phyloP scores from a whole-genome alignment of 1,140 invertebrate species.

The Orius insidiosus region DNA sequence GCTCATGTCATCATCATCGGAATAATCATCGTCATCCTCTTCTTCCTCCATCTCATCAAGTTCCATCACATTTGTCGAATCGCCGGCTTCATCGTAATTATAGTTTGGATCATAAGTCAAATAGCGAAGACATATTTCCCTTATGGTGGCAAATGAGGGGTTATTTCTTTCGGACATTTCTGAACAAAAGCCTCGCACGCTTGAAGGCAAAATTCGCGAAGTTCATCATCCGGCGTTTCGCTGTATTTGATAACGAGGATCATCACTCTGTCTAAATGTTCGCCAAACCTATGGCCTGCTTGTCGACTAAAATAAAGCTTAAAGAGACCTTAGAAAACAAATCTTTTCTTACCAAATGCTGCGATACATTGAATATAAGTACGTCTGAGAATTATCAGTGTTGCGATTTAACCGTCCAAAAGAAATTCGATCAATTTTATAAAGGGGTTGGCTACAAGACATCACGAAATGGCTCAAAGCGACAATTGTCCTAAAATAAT shows the following conservation, averaged over 20 bases:
- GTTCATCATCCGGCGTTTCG: constrained; percentile 79
- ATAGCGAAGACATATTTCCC: constrained; percentile 74
- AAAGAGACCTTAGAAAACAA: constrained; percentile 21
- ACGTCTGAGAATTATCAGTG: constrained; percentile 59
- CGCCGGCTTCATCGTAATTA: constrained; percentile 79
- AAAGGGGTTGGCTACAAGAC: constrained; percentile 73
- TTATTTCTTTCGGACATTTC: constrained; percentile 90
- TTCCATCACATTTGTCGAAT: constrained; percentile 42
- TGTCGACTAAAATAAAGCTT: constrained; percentile 64
- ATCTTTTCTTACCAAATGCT: constrained; percentile 88
- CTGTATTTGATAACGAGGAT: constrained; percentile 73
- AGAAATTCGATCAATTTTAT: constrained; percentile 83
- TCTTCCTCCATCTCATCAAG: constrained; percentile 58
- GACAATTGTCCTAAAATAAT: constrained; percentile 48
- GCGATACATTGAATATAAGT: constrained; percentile 95
- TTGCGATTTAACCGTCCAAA: constrained; percentile 63
- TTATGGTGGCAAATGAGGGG: constrained; percentile 69
- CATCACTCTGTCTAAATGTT: constrained; percentile 81
- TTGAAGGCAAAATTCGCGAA: constrained; percentile 80
- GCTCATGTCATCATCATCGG: constrained; percentile 98
- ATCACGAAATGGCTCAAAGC: constrained; percentile 75
- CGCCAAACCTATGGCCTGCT: constrained; percentile 84
- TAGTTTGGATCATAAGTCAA: constrained; percentile 98
- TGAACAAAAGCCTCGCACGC: constrained; percentile 91
- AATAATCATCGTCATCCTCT: constrained; percentile 74